Percentiles rank a stretch among this genome's conserved stretches.
Evolutionary conservation across 2,113 vertebrate species (phyloP).

Genomic region (Equus przewalskii): DNA sequence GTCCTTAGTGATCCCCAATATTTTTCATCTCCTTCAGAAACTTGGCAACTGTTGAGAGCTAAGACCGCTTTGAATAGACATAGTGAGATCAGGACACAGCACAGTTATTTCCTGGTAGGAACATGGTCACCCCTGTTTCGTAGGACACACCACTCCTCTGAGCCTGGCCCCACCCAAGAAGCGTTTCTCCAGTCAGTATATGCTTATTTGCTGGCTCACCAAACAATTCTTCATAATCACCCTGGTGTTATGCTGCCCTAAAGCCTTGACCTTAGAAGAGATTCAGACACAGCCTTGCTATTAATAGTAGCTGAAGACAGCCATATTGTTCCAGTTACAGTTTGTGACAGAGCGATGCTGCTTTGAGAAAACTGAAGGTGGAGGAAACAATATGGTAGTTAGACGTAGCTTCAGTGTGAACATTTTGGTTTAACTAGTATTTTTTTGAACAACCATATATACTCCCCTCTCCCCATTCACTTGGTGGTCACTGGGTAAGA

Average conservation of each 20-base stretch:
- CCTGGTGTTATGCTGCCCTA: not conserved
- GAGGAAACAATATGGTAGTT: not conserved
- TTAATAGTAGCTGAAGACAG: not conserved
- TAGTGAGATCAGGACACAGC: not conserved
- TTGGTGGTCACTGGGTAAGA: not conserved
- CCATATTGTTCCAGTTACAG: not conserved
- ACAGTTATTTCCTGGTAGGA: not conserved
- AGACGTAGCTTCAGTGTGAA: not conserved
- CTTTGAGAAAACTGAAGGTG: not conserved
- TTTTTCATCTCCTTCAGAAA: constrained; percentile 22
- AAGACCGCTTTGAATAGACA: constrained; percentile 1
- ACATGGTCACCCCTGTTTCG: not conserved
- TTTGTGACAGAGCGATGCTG: not conserved
- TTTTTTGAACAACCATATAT: not conserved
- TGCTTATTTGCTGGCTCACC: not conserved
- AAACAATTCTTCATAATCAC: constrained; percentile 24
- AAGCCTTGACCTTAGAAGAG: not conserved
- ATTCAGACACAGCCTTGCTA: not conserved
- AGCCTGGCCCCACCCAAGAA: not conserved
- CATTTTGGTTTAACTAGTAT: not conserved
- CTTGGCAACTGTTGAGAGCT: not conserved
- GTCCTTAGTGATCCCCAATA: not conserved
- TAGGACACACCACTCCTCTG: not conserved
- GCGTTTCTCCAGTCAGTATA: not conserved
- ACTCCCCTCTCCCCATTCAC: not conserved